Base-by-base conservation (phyloP, 2,888 invertebrate genomes). In the Drosophila cyrtoloma region DNA sequence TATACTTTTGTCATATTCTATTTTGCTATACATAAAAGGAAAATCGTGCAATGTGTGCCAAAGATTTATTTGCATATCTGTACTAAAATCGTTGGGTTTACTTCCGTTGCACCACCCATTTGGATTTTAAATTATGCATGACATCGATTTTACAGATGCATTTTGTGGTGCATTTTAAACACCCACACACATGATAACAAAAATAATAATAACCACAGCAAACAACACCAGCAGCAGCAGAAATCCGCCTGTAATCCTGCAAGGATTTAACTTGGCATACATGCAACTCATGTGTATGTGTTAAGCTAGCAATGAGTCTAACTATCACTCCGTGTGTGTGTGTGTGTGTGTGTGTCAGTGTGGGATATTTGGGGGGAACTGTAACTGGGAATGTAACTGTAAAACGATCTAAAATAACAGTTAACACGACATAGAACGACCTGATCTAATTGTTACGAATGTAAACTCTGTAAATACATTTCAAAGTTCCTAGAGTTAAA, bases 91-190 rank as follows among this genome's bases (percentile, higher is more conserved):
- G 42, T 65, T 33, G 33, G 53, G 26, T 33, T 50, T 28, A 44
- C 26, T 59, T 44, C 22, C 3, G 57, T 19, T 44, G 16, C 50
- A 55, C 28, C 50, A 55, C 28, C 50, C 33, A 37, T 64, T 53
- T 53, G 50, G 51, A 58, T 71, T 53, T 68, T 77, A 71, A 87
- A 77, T 84, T 85, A 85, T 89, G 82, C 87, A 84, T 89, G 84
- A 76, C 89, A 85, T 85, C 84, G 85, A 85, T 84, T 87, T 84
- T 71, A 70, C 67, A 59, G 69, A 84, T 89, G 87, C 82, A 84
- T 82, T 86, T 72, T 79, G 79, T 69, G 74, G 87, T 78, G 60
- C 73, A 51, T 68, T 67, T 67, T 69, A 69, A 72, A 69, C 72
- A 58, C 44, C 69, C 5, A 26, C 68, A 56, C 70, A 81, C 79